Evolutionary conservation across 2,113 vertebrate genomes (phyloP), one percentile per base, ranked within the genome.

Genomic region (Microcebus ravelobensis): DNA sequence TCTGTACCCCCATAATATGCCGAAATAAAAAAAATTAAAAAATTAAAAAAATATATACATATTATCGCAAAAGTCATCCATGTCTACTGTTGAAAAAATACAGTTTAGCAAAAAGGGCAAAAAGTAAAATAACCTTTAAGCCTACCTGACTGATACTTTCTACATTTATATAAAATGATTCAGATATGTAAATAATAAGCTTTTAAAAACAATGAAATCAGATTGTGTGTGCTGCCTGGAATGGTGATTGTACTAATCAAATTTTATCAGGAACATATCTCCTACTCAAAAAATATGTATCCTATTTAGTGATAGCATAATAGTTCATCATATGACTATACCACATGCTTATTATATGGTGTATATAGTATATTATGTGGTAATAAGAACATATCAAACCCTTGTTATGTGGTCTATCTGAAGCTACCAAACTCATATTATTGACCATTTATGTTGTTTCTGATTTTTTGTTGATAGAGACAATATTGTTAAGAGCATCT

Each of bases 71-170:
- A 90, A 83, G 12, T 65, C 63, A 55, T 68, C 14, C 84, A 80
- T 8, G 21, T 91, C 39, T 83, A 74, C 36, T 73, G n/a, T 55
- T 90, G 68, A 61, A 76, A 82, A 90, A 63, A 70, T 23, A 70
- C 9, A 87, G 17, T 63, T 42, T 31, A 77, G 34, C 63, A 67
- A 79, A 93, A 92, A 76, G 15, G n/a, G 59, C 55, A 82, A 39
- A 89, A 73, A 36, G 70, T 48, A 55, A 96, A 92, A 82, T 55
- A 31, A 73, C 74, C 50, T 92, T 79, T 70, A 73, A 93, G 55
- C 4, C 50, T 71, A 73, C 48, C 12, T 83, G 68, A 79, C 9
- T 76, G 57, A 74, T 71, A 77, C 23, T 83, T 81, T 95, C 25
- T 36, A 42, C 27, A 55, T 13, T 68, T 82, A 52, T 2, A 18